Evolutionary conservation across 2,797 vertebrate species (phyloP), one percentile per base, ranked within the genome.

Genomic region (Fundulus diaphanus): DNA sequence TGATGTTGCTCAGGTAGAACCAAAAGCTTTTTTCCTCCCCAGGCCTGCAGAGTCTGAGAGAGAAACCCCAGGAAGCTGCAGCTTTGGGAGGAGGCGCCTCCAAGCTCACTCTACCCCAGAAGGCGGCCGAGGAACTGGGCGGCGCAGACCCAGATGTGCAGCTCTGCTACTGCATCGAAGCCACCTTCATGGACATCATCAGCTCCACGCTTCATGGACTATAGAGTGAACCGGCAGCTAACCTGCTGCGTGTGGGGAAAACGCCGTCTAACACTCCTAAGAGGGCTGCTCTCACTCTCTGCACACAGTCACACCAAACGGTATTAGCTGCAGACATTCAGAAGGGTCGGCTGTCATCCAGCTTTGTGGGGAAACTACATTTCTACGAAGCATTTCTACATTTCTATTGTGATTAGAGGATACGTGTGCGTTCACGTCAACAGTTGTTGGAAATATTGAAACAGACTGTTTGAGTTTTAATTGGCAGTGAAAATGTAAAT

Each of bases 111-210:
- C 79, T 94, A 59, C 91, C 89, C 48, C 96, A 96, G 91, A 94
- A 92, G 77, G 94, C 92, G 33, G 90, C 94, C 12, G 94, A 95
- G 74, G 95, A 96, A 16, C 48, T 93, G 31, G 92, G 92, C 0
- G 97, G 96, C 78, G 80, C 93, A 52, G 98, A 99, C 91, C 97
- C 97, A 1, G 97, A 99, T 3, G 97, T 99, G 57, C 97, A 95
- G 90, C 94, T 99, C 16, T 99, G 98, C 87, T 97, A 99, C 81
- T 97, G 96, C 74, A 94, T 99, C 37, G 98, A 99, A 88, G 97
- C 94, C 80, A 98, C 98, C 35, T 97, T 99, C 90, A 96, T 98
- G 90, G 97, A 99, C 82, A 98, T 99, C 42, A 97, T 99, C 83
- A 96, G 96, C 92, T 97, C 96, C 91, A 97, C 95, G 9, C 96